These are phyloP conservation scores for Poecile montanus DNA, from an alignment of 2,797 vertebrate species.

Conservation along the genomic window DNA sequence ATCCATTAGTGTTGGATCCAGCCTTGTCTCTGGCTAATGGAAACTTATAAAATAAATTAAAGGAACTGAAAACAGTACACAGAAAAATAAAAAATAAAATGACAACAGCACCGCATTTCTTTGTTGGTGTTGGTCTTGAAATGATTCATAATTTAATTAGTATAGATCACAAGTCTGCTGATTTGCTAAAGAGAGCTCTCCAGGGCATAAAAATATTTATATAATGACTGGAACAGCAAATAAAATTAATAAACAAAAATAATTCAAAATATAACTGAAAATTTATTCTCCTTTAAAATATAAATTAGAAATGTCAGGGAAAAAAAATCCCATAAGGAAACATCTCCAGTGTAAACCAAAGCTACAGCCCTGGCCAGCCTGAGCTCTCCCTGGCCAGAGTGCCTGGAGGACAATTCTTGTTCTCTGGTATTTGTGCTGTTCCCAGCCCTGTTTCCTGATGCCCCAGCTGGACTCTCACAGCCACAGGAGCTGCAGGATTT, in stretches of 20 bases:
- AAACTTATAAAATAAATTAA: not conserved
- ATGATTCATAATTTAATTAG: slow-evolving; percentile 15
- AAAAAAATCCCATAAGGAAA: not conserved
- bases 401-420: rapidly evolving
- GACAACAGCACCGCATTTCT: not conserved
- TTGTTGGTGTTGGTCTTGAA: not conserved
- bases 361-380: not conserved
- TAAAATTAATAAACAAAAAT: not conserved
- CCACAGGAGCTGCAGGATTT: not conserved
- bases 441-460: not conserved
- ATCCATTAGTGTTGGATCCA: slow-evolving; percentile 37
- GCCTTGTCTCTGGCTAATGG: slow-evolving; percentile 4
- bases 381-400: not conserved
- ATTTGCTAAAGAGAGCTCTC: slow-evolving; percentile 15
- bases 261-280: not conserved
- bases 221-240: not conserved
- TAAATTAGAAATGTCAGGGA: not conserved
- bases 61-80: slow-evolving; percentile 11
- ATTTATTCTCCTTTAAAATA: not conserved
- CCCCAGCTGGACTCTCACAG: not conserved
- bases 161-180: not conserved
- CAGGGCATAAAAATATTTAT: slow-evolving; percentile 8
- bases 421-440: not conserved
- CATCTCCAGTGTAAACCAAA: not conserved
- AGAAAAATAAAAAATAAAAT: not conserved